phyloP scores from a whole-genome alignment of 2,888 invertebrate genomes.

The Synergus japonicus region DNA sequence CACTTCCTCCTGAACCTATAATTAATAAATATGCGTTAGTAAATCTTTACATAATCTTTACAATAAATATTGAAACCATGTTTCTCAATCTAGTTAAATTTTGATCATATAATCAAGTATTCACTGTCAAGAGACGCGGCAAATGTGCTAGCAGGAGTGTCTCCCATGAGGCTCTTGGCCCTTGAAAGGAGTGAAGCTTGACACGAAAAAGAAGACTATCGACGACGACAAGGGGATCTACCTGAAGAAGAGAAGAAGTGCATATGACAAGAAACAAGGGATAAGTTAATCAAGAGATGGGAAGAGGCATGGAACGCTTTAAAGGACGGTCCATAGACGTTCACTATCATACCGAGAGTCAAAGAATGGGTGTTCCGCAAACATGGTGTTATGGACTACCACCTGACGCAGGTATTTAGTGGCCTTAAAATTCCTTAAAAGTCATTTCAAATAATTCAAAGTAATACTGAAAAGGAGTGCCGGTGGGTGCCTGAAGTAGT shows the following conservation, averaged over 20 bases:
- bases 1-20: slow-evolving; percentile 86
- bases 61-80: no score
- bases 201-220: not conserved
- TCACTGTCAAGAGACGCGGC: slow-evolving; percentile 8
- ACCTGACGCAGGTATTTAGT: slow-evolving; percentile 28
- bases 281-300: not conserved
- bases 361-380: not conserved
- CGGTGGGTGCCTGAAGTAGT: no score
- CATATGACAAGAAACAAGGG: not conserved
- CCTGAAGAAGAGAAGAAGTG: slow-evolving; percentile 6
- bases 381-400: slow-evolving; percentile 30
- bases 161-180: not conserved
- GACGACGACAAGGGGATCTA: not conserved
- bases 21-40: not conserved
- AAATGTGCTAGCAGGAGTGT: slow-evolving; percentile 11
- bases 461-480: no score
- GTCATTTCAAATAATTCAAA: no score
- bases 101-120: no score
- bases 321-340: no score
- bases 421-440: no score
- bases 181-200: not conserved
- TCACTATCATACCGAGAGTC: not conserved
- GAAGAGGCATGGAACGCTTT: no score
- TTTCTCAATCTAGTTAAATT: no score
- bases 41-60: not conserved